phyloP scores from a whole-genome alignment of 2,797 vertebrate species.

The Tarsius wallacei region DNA sequence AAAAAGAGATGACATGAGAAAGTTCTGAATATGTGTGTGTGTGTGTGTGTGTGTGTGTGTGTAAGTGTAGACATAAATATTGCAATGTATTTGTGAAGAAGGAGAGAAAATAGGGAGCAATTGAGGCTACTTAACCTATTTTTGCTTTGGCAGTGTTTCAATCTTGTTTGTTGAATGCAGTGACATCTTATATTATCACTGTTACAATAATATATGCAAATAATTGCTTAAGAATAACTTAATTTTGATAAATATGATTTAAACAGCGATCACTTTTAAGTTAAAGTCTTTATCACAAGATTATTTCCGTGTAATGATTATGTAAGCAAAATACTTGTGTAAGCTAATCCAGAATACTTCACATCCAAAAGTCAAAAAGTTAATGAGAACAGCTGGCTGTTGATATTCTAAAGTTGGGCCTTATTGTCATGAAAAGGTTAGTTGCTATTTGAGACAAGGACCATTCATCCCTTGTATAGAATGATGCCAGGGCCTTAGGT shows the following conservation, averaged over 20 bases:
- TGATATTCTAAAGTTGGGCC: neutral
- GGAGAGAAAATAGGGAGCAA: neutral
- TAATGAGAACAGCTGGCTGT: neutral
- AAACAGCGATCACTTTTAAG: slow-evolving; percentile 19
- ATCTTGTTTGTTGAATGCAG: neutral
- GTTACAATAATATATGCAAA: neutral
- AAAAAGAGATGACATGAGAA: neutral
- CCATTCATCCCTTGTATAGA: slow-evolving; percentile 17
- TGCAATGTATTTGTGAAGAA: neutral
- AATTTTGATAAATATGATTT: slow-evolving; percentile 1
- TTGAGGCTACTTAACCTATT: neutral
- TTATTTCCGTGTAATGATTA: neutral
- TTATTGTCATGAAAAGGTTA: neutral
- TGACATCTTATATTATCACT: neutral
- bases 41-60: too few relatives aligned
- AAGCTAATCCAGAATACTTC: neutral
- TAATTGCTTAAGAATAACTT: neutral
- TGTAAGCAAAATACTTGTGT: neutral
- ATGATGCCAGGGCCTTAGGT: neutral
- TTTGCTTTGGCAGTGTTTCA: slow-evolving; percentile 17
- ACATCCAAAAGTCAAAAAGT: neutral
- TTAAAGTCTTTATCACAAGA: neutral
- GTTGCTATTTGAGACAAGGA: neutral
- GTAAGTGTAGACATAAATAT: neutral
- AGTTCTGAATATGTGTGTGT: neutral